Evolutionary conservation across 2,113 vertebrate genomes (phyloP).

Genomic region (Alligator sinensis): DNA sequence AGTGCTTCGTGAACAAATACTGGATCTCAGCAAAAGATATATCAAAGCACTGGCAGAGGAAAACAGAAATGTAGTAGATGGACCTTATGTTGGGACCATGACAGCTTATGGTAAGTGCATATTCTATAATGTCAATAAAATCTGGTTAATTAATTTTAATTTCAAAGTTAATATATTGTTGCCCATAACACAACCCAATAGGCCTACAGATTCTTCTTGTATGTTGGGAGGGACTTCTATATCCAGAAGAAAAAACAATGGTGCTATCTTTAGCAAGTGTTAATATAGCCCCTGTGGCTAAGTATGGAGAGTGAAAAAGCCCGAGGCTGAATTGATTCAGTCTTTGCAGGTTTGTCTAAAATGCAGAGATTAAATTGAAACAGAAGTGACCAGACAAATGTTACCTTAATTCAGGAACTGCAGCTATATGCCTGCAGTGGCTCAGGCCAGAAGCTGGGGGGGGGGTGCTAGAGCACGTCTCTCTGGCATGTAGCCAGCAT

Average conservation of each 20-base stretch:
- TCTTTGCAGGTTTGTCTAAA: too few species aligned
- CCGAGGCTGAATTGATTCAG: too few species aligned
- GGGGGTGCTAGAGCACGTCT: too few species aligned
- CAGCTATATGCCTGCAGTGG: too few species aligned
- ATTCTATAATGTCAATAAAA: background rate
- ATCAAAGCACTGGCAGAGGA: slow-evolving; percentile 97
- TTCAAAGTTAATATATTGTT: background rate
- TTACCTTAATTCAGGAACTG: too few species aligned
- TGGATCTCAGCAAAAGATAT: slow-evolving; percentile 98
- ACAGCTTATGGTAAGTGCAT: slow-evolving; percentile 93
- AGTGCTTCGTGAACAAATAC: slow-evolving; percentile 94
- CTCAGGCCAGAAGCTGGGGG: too few species aligned
- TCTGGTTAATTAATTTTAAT: background rate
- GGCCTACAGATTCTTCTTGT: background rate
- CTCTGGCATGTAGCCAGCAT: too few species aligned
- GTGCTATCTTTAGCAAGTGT: background rate
- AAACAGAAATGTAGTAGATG: slow-evolving; percentile 95
- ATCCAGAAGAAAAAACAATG: background rate
- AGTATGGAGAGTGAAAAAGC: too few species aligned
- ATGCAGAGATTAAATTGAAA: too few species aligned
- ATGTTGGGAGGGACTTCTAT: background rate
- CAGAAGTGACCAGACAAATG: too few species aligned
- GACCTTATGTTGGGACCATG: slow-evolving; percentile 97
- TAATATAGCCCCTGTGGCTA: too few species aligned
- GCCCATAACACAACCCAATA: background rate